phyloP scores from a whole-genome alignment of 35 echinoderm and acorn worm species.

The Apostichopus japonicus region DNA sequence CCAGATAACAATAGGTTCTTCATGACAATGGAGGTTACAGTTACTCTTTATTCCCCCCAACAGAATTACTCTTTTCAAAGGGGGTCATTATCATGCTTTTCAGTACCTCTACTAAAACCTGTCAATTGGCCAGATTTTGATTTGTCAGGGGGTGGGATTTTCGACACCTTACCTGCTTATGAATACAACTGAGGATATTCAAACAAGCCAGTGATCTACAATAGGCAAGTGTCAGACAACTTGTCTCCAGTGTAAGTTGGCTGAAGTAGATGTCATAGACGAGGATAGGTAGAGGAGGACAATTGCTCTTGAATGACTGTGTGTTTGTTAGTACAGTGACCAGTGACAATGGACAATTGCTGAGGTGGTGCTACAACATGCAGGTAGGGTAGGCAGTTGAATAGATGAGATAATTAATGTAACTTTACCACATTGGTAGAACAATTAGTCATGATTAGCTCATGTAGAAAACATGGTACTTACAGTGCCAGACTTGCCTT shows the following conservation, averaged over 20 bases:
- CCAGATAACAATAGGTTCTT: background rate
- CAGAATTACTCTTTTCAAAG: background rate
- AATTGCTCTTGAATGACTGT: background rate
- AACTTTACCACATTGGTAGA: no score
- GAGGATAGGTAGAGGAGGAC: background rate
- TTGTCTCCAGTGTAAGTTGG: conserved; percentile 3
- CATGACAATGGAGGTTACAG: background rate
- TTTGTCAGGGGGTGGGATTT: conserved; percentile 32
- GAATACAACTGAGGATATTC: conserved; percentile 38
- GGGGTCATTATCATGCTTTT: conserved; percentile 37
- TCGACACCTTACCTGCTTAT: conserved; percentile 18
- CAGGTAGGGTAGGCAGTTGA: no score
- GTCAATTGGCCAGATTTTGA: background rate
- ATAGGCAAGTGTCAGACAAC: conserved; percentile 10
- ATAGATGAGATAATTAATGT: no score
- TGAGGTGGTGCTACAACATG: no score
- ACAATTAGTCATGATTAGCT: no score
- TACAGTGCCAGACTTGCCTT: no score
- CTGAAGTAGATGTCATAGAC: background rate
- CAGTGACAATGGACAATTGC: no score
- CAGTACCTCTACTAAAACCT: background rate
- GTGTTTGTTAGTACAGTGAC: background rate
- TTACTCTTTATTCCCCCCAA: background rate
- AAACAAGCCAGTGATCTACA: conserved; percentile 16
- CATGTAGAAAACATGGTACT: no score